Percentiles rank a stretch among this genome's conserved stretches.
Conservation (phyloP, 2,888 invertebrate genomes). For the Lordiphosa fenestrarum region DNA sequence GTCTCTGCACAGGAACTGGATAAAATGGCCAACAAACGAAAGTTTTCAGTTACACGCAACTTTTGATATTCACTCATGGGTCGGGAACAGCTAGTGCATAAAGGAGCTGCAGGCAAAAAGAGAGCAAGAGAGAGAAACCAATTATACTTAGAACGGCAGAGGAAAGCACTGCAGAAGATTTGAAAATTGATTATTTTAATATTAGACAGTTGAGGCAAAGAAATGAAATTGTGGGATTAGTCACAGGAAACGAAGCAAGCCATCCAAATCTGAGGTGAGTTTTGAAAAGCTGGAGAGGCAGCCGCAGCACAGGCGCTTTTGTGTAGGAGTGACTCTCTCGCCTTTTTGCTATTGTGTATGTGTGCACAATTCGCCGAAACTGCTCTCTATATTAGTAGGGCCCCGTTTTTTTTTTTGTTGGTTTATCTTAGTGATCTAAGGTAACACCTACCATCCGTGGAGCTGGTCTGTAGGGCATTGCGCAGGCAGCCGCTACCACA, state of each 20-base stretch:
- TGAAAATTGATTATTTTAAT: too few relatives aligned
- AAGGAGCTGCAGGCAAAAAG: constrained; percentile 59
- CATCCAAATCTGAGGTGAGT: too few relatives aligned
- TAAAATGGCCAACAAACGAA: constrained; percentile 65
- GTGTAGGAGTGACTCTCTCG: not conserved
- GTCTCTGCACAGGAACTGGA: constrained; percentile 64
- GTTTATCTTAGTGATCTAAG: not conserved
- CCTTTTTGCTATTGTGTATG: too few relatives aligned
- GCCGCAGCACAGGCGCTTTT: too few relatives aligned
- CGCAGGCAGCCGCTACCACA: constrained; percentile 74
- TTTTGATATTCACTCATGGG: constrained; percentile 77
- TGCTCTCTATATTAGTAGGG: too few relatives aligned
- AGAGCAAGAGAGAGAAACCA: too few relatives aligned
- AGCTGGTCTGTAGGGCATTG: constrained; percentile 67
- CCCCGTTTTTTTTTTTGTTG: too few relatives aligned
- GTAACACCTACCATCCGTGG: constrained; percentile 60
- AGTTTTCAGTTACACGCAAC: constrained; percentile 66
- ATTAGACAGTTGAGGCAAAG: too few relatives aligned
- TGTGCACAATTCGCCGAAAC: too few relatives aligned
- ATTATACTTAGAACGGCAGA: not conserved
- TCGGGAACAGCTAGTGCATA: constrained; percentile 66
- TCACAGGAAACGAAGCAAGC: too few relatives aligned
- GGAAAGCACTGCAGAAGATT: too few relatives aligned
- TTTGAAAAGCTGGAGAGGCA: too few relatives aligned
- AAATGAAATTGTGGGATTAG: not conserved